Evolutionary conservation across 2,113 vertebrate species (phyloP).

Genomic region (Pituophis catenifer): DNA sequence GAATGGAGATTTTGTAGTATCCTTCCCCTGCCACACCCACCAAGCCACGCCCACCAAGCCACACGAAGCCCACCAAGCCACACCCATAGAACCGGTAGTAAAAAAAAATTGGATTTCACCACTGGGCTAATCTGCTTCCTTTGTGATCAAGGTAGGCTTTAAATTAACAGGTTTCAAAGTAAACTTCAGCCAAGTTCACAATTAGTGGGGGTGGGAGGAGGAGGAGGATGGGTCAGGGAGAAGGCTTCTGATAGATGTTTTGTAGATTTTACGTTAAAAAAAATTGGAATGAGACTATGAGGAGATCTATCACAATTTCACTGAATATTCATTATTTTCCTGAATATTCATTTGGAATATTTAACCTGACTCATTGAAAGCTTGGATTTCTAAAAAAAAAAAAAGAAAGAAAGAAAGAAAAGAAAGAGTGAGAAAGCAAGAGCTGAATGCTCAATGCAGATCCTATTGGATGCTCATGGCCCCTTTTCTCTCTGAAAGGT

Average conservation of each 20-base stretch:
- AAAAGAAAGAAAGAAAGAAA: too few species aligned
- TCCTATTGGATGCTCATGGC: neutral
- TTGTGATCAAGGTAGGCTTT: neutral
- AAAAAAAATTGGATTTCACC: too few species aligned
- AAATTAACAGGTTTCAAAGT: neutral
- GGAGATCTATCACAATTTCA: neutral
- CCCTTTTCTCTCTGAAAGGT: neutral
- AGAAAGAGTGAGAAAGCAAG: neutral
- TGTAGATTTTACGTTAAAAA: neutral
- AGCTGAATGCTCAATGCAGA: neutral
- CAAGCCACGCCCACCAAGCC: too few species aligned
- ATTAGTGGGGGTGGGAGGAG: too few species aligned
- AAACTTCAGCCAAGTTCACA: neutral
- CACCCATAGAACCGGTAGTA: too few species aligned
- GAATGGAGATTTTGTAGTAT: too few species aligned
- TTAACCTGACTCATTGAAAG: neutral
- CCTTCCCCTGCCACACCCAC: too few species aligned
- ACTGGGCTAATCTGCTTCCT: neutral
- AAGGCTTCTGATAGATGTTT: neutral
- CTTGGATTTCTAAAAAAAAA: neutral
- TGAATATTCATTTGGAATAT: neutral
- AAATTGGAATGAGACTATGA: neutral
- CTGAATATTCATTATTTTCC: neutral
- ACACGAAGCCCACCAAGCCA: too few species aligned
- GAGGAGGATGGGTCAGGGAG: neutral